Base-by-base conservation (phyloP, 2,888 invertebrate species). In the Gastracanthus pulcherrimus region DNA sequence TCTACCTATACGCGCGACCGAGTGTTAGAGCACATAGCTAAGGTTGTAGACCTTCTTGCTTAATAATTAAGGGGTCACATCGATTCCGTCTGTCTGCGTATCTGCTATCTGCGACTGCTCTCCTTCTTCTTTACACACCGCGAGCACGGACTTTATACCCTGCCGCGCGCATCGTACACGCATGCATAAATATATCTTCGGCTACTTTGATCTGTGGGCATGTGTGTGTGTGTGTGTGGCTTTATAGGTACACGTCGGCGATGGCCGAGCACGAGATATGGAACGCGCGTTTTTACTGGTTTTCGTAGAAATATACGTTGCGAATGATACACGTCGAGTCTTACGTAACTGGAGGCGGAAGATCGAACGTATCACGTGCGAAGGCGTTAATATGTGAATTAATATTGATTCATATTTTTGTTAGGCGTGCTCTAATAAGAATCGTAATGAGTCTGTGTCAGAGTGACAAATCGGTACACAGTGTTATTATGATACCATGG, bases 21-120 rank as follows among this genome's bases (percentile, higher is more conserved):
- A 5, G 7, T 26, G 7, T 55, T 23, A 7, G 9, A 7, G 19
- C 48, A 13, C 69, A 34, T 23, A 48, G 29, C 36, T 51, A 58
- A 76, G 76, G 76, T 76, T 76, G 67, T 69, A 76, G 76, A 76
- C 76, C 76, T 69, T n/a, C 51, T 3, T 0, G 55, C 16, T 76
- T 69, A 76, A 76, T 76, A 76, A 67, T 76, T 76, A 69, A 76
- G 3, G 9, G 3, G 31, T 9, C 13, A 26, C 76, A 76, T 76
- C 76, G 76, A 76, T 76, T 75, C 51, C 48, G 64, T 64, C 75
- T 75, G 51, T 34, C 67, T 38, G 76, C 51, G n/a, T n/a, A n/a
- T n/a, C n/a, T n/a, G n/a, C n/a, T n/a, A n/a, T n/a, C n/a, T n/a
- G n/a, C n/a, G n/a, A n/a, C 58, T 76, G 76, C 76, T 76, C 76